phyloP scores from a whole-genome alignment of 2,797 vertebrate species.

The Catharus ustulatus region DNA sequence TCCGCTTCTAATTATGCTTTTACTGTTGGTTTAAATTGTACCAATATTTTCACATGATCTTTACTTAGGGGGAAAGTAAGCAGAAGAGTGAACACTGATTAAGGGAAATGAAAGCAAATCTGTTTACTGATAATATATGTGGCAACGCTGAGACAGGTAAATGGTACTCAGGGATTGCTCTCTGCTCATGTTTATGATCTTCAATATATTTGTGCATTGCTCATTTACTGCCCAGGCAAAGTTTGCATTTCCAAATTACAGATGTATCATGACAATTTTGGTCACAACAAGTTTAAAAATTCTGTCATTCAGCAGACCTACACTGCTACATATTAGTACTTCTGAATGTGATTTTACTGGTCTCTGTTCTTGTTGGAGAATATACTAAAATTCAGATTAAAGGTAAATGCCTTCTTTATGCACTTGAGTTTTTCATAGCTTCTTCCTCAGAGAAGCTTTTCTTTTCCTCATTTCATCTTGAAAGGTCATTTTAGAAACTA shows the following conservation, averaged over 20 bases:
- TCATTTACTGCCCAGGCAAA: neutral
- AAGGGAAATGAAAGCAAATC: constrained; percentile 28
- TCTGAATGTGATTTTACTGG: neutral
- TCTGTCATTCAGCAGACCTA: neutral
- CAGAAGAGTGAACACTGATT: constrained; percentile 44
- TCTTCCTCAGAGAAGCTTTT: constrained; percentile 33
- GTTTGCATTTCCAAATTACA: neutral
- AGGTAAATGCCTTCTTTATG: constrained; percentile 25
- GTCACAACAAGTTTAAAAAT: neutral
- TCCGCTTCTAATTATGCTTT: neutral
- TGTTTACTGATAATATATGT: constrained; percentile 19
- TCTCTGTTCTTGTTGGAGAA: neutral
- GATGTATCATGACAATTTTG: neutral
- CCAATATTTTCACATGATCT: neutral
- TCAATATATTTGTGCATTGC: constrained; percentile 6
- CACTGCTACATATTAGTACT: neutral
- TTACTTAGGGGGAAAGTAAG: neutral
- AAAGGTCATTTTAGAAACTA: constrained; percentile 68
- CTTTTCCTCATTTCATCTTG: constrained; percentile 45
- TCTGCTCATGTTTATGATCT: constrained; percentile 3
- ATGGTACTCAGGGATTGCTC: neutral
- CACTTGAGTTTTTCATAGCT: constrained; percentile 1
- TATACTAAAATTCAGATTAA: constrained; percentile 31
- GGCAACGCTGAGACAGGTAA: neutral
- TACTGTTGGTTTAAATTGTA: neutral